A percentile compares a stretch with the other conserved stretches of the same genome.
Evolutionary conservation across 2,797 vertebrate genomes (phyloP).

Genomic region (Capromys pilorides): DNA sequence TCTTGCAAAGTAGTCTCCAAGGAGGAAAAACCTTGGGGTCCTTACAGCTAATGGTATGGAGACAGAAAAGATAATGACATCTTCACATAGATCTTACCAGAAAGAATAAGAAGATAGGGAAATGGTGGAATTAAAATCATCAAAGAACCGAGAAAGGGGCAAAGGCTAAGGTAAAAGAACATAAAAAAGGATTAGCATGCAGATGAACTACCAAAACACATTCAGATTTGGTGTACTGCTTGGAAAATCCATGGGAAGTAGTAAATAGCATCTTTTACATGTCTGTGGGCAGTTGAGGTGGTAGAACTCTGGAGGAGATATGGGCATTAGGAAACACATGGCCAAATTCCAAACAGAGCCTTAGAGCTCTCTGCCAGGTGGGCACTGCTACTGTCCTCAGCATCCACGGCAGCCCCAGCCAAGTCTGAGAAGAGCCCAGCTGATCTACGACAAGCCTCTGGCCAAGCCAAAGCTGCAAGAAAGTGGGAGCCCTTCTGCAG

Average conservation of each 20-base stretch:
- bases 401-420: not conserved
- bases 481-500: not conserved
- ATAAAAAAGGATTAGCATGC: not conserved
- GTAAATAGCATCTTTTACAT: not conserved
- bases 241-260: not conserved
- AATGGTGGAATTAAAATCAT: not conserved
- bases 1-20: not conserved
- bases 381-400: not conserved
- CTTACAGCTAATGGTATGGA: not conserved
- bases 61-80: not conserved
- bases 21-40: not conserved
- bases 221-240: not conserved
- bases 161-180: not conserved
- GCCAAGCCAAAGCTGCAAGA: not conserved
- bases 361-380: not conserved
- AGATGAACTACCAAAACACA: not conserved
- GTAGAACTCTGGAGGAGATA: not conserved
- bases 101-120: not conserved
- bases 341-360: not conserved
- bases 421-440: not conserved
- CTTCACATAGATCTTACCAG: not conserved
- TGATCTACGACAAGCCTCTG: not conserved
- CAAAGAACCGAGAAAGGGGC: not conserved
- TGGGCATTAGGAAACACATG: not conserved
- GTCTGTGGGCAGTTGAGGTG: not conserved